phyloP scores from a whole-genome alignment of 2,797 vertebrate genomes.

The Silurus aristotelis region DNA sequence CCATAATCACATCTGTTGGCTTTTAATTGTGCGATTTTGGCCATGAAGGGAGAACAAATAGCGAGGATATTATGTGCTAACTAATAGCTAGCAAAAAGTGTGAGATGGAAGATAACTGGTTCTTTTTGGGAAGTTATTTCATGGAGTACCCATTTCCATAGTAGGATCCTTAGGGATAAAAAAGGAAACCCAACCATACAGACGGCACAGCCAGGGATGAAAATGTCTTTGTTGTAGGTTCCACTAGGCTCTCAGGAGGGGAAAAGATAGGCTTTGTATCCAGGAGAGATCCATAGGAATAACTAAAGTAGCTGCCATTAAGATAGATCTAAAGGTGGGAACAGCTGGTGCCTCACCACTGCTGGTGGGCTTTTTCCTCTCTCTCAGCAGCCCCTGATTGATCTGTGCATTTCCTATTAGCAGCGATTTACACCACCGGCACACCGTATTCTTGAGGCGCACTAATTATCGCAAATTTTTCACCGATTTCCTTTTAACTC shows the following conservation, averaged over 20 bases:
- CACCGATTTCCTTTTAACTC: slow-evolving; percentile 2
- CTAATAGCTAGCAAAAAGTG: slow-evolving; percentile 23
- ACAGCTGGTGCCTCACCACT: slow-evolving; percentile 35
- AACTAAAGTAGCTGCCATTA: slow-evolving; percentile 35
- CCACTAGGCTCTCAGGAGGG: slow-evolving; percentile 32
- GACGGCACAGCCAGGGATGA: slow-evolving; percentile 39
- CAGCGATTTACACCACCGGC: slow-evolving; percentile 6
- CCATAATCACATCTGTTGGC: slow-evolving; percentile 48
- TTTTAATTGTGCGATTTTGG: slow-evolving; percentile 47
- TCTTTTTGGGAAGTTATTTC: slow-evolving; percentile 17
- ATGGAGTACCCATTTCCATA: slow-evolving; percentile 38
- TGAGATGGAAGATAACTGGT: slow-evolving; percentile 34
- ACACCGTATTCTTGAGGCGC: neutral
- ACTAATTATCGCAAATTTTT: slow-evolving; percentile 18
- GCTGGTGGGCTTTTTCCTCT: slow-evolving; percentile 8
- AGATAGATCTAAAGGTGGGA: slow-evolving; percentile 37
- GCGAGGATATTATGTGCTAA: slow-evolving; percentile 26
- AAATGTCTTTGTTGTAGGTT: slow-evolving; percentile 49
- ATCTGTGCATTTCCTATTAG: slow-evolving; percentile 29
- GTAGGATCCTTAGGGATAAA: slow-evolving; percentile 24
- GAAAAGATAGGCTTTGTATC: slow-evolving; percentile 35
- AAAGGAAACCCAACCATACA: slow-evolving; percentile 16
- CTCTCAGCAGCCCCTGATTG: slow-evolving; percentile 9
- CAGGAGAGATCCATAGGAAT: slow-evolving; percentile 42
- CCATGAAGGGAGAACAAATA: slow-evolving; percentile 18